Base-by-base conservation (phyloP, 2,888 invertebrate species). In the Hemaris fuciformis region DNA sequence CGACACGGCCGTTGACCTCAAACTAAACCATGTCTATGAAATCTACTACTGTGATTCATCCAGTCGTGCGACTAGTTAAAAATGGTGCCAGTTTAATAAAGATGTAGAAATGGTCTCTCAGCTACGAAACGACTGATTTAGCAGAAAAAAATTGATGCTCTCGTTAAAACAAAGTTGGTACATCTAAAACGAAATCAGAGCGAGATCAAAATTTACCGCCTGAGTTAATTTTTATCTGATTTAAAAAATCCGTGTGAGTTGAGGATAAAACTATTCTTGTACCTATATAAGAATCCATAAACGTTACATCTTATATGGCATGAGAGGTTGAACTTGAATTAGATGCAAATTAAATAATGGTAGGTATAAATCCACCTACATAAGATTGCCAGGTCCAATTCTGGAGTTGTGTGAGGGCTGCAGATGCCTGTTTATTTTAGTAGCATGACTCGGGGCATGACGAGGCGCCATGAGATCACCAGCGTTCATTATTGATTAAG, bases 391-490 rank as follows among this genome's bases (percentile, higher is more conserved):
- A 74, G 76, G 75, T 77, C 84, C 81, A 76, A 77, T 84, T 81
- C 76, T 76, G 83, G 81, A 83, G 72, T 74, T 79, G 80, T 79
- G 80, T 77, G 80, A 82, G 80, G 76, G 66, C 71, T 72, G 67
- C 65, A 66, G 71, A 67, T 60, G 63, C 57, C 62, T 71, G 80
- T 81, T 81, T 90, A 91, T 90, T 91, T 90, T 76, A 68, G 89
- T 85, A 81, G 73, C 65, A 76, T 91, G 90, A 90, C 84, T 87
- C 78, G 82, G 69, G 71, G 71, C 76, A 80, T 87, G 87, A 85
- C 87, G 84, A 82, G 80, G 79, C 82, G 77, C 80, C 83, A 74
- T 90, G 90, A 90, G 89, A 88, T 91, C 89, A 90, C 84, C 87
- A 80, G 70, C 78, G 75, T 80, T 74, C 78, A 75, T 79, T 84